These are phyloP conservation scores for Candoia aspera DNA, from an alignment of 2,113 vertebrate genomes.

Conservation along the genomic window DNA sequence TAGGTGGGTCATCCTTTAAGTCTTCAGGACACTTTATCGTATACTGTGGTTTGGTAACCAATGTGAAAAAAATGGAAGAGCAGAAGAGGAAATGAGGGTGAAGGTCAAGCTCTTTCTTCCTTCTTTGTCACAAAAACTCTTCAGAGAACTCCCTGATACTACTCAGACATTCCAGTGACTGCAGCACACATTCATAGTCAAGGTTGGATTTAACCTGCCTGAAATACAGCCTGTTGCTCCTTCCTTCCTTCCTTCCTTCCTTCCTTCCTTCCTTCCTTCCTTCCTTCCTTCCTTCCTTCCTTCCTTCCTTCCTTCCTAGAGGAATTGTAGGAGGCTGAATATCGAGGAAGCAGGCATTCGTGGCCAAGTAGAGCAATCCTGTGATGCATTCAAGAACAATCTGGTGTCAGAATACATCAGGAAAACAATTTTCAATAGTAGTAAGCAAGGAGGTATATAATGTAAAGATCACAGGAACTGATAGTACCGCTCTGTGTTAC, in stretches of 20 bases:
- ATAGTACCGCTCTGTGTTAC: no score
- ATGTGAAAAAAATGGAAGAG: not conserved
- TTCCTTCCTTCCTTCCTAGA: not conserved
- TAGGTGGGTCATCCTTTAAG: not conserved
- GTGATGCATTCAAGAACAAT: not conserved
- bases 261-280: not conserved
- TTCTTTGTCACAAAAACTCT: not conserved
- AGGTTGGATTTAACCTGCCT: not conserved
- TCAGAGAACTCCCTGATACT: not conserved
- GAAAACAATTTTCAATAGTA: not conserved
- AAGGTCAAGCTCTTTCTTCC: not conserved
- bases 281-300: not conserved
- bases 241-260: not conserved
- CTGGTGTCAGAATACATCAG: not conserved
- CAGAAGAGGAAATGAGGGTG: not conserved
- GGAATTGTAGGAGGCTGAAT: not conserved
- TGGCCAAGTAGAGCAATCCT: not conserved
- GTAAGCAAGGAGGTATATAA: no score
- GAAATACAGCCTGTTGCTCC: not conserved
- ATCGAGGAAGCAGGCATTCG: not conserved
- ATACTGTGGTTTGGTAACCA: not conserved
- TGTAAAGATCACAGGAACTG: no score
- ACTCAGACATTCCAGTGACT: not conserved
- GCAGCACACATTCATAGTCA: not conserved
- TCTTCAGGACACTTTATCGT: not conserved